A percentile compares a stretch with the other conserved stretches of the same genome.
These are phyloP conservation scores for Caranx ignobilis DNA, from an alignment of 2,113 vertebrate species.

Conservation along the genomic window DNA sequence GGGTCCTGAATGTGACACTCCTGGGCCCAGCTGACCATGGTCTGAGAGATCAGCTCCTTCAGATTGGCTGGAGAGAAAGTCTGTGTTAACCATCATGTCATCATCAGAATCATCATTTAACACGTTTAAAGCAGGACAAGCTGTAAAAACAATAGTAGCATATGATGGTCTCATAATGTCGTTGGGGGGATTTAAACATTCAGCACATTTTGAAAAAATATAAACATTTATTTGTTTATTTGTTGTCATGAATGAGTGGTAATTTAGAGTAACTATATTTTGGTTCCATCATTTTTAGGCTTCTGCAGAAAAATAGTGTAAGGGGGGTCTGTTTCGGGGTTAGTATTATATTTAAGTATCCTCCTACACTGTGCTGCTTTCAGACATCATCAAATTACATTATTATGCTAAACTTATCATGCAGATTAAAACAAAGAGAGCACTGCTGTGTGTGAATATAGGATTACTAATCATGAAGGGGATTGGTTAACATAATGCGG, in stretches of 20 bases:
- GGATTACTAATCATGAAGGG: neutral
- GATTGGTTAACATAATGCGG: neutral
- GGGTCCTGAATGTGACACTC: slow-evolving; percentile 97
- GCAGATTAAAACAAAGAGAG: neutral
- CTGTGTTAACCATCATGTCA: no score
- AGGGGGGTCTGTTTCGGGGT: neutral
- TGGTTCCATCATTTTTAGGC: neutral
- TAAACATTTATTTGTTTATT: no score
- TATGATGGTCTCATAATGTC: no score
- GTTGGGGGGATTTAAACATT: no score
- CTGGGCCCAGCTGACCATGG: slow-evolving; percentile 97
- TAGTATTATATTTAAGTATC: neutral
- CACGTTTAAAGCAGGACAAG: no score
- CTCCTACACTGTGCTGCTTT: neutral
- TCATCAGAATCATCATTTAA: no score
- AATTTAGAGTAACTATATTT: neutral
- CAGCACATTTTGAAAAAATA: no score
- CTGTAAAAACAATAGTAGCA: no score
- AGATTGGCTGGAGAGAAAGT: slow-evolving; percentile 86
- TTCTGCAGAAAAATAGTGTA: neutral
- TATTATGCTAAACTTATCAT: neutral
- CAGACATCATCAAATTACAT: neutral
- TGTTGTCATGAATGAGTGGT: no score
- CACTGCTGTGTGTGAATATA: neutral
- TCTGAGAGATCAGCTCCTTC: slow-evolving; percentile 97